A percentile compares a stretch with the other conserved stretches of the same genome.
Conservation (phyloP, 2,888 invertebrate species). For the Parelbella ahira region DNA sequence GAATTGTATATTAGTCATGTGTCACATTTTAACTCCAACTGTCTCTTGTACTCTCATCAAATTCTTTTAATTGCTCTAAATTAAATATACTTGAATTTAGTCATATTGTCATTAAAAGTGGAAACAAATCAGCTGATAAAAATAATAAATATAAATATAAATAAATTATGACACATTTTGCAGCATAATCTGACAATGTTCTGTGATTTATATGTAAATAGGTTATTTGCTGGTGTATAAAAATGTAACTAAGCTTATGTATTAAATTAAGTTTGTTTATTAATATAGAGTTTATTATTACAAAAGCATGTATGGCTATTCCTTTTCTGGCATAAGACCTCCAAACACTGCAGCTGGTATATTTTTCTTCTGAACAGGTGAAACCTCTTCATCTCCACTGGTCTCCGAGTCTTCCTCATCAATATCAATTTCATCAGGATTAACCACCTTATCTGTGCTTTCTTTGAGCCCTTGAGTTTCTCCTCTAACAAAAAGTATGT, state of each 20-base stretch:
- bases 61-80: too few species aligned
- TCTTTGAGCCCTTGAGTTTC: conserved; percentile 88
- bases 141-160: too few species aligned
- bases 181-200: conserved; percentile 39
- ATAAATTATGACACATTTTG: conserved; percentile 8
- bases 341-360: conserved; percentile 97
- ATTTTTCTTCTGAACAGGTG: conserved; percentile 90
- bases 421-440: conserved; percentile 94
- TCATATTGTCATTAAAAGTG: too few species aligned
- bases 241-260: conserved; percentile 47
- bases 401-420: conserved; percentile 86
- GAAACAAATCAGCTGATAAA: too few species aligned
- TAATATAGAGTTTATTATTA: conserved; percentile 22
- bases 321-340: conserved; percentile 75
- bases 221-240: conserved; percentile 44
- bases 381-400: conserved; percentile 81
- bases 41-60: too few species aligned
- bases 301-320: conserved; percentile 28
- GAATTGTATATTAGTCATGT: too few species aligned
- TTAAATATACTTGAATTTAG: too few species aligned
- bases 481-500: conserved; percentile 93
- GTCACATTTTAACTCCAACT: too few species aligned
- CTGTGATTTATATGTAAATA: conserved; percentile 71
- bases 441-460: conserved; percentile 84
- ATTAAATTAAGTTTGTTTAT: conserved; percentile 32